Conservation (phyloP, 2,888 invertebrate species). For the Melipona bicolor region DNA sequence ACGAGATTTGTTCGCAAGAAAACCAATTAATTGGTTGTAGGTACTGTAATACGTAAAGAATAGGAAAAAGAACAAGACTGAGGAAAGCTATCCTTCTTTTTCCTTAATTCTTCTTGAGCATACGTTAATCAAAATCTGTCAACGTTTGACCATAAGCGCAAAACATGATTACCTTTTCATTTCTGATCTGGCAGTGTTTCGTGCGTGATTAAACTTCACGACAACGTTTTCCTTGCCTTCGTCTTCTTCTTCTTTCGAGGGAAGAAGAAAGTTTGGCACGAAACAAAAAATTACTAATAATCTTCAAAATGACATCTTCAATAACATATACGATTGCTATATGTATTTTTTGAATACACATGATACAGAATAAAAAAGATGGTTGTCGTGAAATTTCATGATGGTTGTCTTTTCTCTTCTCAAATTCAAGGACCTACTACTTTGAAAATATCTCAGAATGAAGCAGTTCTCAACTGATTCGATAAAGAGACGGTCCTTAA, state of each 20-base stretch:
- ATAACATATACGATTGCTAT: neutral
- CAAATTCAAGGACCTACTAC: constrained; percentile 9
- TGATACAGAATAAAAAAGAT: neutral
- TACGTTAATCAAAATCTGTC: constrained; percentile 30
- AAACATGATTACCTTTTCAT: constrained; percentile 7
- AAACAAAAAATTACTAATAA: neutral
- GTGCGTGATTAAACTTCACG: constrained; percentile 15
- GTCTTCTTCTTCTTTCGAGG: neutral
- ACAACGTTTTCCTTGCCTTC: neutral
- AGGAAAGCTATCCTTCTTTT: constrained; percentile 1
- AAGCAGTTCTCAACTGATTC: neutral
- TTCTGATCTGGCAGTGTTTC: constrained; percentile 53
- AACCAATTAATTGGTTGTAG: neutral
- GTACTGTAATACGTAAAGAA: constrained; percentile 3
- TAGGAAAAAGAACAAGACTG: constrained; percentile 3
- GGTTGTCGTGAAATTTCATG: constrained; percentile 7
- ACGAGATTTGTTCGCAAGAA: neutral
- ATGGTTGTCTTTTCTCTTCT: neutral
- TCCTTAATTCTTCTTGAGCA: constrained; percentile 29
- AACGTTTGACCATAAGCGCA: constrained; percentile 32
- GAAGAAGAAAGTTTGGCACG: neutral
- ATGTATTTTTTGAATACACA: neutral
- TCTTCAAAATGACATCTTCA: neutral
- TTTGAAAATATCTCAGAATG: constrained; percentile 3
- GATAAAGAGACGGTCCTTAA: neutral